Conservation (phyloP, 2,113 vertebrate genomes). For the Castor canadensis region DNA sequence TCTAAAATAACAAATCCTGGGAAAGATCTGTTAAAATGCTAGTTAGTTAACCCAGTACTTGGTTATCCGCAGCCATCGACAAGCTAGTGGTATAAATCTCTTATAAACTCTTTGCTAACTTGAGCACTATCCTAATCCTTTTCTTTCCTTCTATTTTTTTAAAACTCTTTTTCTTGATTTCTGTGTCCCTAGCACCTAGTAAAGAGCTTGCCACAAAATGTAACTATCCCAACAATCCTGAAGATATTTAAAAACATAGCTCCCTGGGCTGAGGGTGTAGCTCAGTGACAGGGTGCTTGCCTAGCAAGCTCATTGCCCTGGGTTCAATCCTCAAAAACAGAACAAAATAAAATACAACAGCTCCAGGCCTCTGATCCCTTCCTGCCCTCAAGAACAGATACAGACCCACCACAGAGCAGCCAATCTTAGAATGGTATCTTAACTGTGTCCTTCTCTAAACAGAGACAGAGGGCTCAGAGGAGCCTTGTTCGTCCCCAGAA, state of each 20-base stretch:
- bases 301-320: neutral
- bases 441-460: neutral
- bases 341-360: neutral
- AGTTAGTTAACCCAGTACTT: neutral
- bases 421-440: neutral
- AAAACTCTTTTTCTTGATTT: no score
- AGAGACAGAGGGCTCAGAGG: neutral
- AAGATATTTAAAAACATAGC: neutral
- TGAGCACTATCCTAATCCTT: neutral
- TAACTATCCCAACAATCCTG: neutral
- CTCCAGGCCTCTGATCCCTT: neutral
- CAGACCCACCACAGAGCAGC: neutral
- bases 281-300: neutral
- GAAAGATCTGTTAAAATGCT: neutral
- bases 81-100: neutral
- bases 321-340: neutral
- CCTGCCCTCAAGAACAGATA: neutral
- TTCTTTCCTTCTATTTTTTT: no score
- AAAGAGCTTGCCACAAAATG: neutral
- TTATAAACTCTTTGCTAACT: neutral
- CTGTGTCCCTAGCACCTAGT: neutral
- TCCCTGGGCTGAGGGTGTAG: neutral
- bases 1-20: neutral
- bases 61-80: neutral
- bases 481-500: neutral